These are phyloP conservation scores for Pocillopora damicornis DNA, from an alignment of 64 coral and sea anemone genomes.

Conservation along the genomic window DNA sequence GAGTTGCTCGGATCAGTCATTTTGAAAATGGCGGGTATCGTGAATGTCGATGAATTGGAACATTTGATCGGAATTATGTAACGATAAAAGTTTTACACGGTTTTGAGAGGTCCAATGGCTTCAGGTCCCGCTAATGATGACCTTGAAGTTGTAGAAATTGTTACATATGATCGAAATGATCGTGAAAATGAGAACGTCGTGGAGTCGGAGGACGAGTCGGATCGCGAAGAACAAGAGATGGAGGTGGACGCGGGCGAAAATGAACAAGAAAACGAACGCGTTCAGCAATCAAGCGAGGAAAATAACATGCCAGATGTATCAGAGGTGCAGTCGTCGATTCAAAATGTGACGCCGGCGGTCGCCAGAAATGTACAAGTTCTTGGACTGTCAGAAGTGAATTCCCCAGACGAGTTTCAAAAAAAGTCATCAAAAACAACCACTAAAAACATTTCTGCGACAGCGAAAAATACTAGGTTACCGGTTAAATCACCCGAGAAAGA, in stretches of 20 bases:
- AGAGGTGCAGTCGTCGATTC: not conserved
- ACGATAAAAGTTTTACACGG: not conserved
- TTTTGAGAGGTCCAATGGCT: not conserved
- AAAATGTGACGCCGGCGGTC: not conserved
- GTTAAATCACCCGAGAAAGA: conserved; percentile 59
- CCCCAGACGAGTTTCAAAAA: conserved; percentile 28
- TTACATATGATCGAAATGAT: not conserved
- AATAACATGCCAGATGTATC: not conserved
- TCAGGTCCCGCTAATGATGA: not conserved
- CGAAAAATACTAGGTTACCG: conserved; percentile 33
- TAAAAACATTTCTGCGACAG: not conserved
- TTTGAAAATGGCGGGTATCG: conserved; percentile 33
- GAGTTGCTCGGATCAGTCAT: not conserved
- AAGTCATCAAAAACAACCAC: conserved; percentile 26
- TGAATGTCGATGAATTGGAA: conserved; percentile 1
- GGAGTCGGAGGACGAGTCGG: not conserved
- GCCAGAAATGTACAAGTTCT: not conserved
- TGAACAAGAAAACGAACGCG: not conserved
- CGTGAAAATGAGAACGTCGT: not conserved
- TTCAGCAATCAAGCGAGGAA: conserved; percentile 4
- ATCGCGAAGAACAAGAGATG: conserved; percentile 16
- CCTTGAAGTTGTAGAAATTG: conserved; percentile 8
- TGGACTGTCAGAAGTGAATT: not conserved
- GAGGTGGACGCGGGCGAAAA: not conserved
- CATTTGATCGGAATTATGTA: conserved; percentile 1